Conservation (phyloP, 2,113 vertebrate species). For the Crotophaga sulcirostris region DNA sequence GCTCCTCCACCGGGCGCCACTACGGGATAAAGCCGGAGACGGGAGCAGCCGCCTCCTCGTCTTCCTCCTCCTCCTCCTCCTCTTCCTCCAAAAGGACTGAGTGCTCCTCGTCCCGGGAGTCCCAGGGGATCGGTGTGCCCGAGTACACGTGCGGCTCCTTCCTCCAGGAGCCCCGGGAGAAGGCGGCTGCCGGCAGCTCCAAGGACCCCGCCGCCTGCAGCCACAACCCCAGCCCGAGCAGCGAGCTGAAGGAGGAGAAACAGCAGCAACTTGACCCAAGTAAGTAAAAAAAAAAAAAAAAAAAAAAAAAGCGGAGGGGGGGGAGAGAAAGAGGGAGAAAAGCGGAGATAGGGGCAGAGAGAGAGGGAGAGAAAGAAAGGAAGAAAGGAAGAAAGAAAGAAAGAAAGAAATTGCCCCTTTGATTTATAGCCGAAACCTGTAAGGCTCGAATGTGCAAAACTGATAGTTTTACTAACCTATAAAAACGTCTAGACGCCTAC, state of each 20-base stretch:
- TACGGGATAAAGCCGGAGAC: slow-evolving; percentile 89
- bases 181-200: slow-evolving; percentile 75
- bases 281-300: slow-evolving; percentile 82
- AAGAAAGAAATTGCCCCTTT: slow-evolving; percentile 84
- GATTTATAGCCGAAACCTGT: slow-evolving; percentile 97
- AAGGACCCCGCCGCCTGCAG: slow-evolving; percentile 79
- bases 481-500: slow-evolving; percentile 96
- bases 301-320: neutral
- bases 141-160: slow-evolving; percentile 83
- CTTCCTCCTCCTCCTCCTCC: slow-evolving; percentile 73
- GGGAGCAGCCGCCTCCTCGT: slow-evolving; percentile 76
- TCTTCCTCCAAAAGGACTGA: slow-evolving; percentile 85
- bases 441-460: slow-evolving; percentile 96
- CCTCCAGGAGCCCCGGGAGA: slow-evolving; percentile 82
- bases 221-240: slow-evolving; percentile 85
- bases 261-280: slow-evolving; percentile 97
- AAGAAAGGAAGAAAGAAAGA: slow-evolving; percentile 65
- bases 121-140: slow-evolving; percentile 80
- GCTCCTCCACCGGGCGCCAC: slow-evolving; percentile 77
- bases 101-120: slow-evolving; percentile 79
- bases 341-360: slow-evolving; percentile 16
- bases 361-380: neutral
- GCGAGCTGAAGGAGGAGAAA: slow-evolving; percentile 93
- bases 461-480: slow-evolving; percentile 99
- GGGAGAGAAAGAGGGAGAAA: slow-evolving; percentile 40